Evolutionary conservation across 2,113 vertebrate genomes (phyloP), one percentile per base, ranked within the genome.

Genomic region (Alaudala cheleensis): DNA sequence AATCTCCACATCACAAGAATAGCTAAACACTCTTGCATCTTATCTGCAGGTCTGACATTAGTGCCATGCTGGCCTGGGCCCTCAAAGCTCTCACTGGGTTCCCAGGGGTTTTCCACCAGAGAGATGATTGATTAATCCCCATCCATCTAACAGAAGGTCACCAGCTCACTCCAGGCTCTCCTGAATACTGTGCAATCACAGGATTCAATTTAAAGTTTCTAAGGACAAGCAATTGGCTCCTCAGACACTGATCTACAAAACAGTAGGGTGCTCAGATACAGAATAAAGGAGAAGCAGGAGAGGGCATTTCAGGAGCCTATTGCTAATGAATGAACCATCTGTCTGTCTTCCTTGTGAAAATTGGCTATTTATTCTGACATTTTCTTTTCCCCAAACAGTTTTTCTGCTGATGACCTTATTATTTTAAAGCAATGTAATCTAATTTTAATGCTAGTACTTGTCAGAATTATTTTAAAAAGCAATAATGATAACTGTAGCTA

Each of bases 251-350:
- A 91, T 86, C 88, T 83, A 31, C 1, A 0, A 40, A 95, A 88
- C 93, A 96, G 90, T 56, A 49, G 76, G 87, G 87, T 78, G 71
- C 82, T 86, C 71, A 93, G 88, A 58, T 78, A 83, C 51, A 29
- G 73, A 56, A 92, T 58, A 92, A 95, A 95, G 79, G 33, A 80
- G 69, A 89, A 79, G 39, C 54, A 61, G 33, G 51, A 92, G 69
- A 90, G 76, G 76, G 76, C 67, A 88, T 92, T 94, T 92, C 67
- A 90, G 71, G 56, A 83, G 31, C 39, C 85, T 74, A 39, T 9
- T 71, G 79, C 61, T 97, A 97, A 94, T 78, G 83, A 95, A 73
- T 4, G 1, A 91, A 94, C 92, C 96, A 97, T 95, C 95, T 97
- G 92, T 82, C 87, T 91, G 60, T 83, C 86, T 47, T 47, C 81